Evolutionary conservation across 2,888 invertebrate species (phyloP).

Genomic region (Desoria tigrina): DNA sequence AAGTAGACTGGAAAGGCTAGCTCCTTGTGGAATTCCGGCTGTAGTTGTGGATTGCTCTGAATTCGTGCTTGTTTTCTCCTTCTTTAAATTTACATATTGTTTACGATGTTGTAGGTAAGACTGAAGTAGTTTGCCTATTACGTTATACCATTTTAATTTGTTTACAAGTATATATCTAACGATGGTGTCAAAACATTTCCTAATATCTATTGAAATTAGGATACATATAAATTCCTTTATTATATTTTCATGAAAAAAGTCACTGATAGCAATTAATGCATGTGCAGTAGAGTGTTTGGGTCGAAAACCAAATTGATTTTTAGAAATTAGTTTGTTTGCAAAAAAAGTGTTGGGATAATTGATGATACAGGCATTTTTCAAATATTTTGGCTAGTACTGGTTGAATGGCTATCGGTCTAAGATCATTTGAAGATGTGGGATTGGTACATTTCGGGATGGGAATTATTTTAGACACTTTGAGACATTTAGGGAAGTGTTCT

Average conservation of each 20-base stretch:
- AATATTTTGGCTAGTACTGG: conserved; percentile 22
- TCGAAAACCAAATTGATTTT: conserved; percentile 26
- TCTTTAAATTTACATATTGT: background rate
- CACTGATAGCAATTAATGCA: background rate
- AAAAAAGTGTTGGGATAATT: background rate
- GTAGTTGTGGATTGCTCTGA: background rate
- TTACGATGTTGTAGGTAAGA: background rate
- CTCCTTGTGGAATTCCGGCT: background rate
- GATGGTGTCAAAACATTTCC: background rate
- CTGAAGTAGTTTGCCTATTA: background rate
- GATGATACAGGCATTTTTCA: conserved; percentile 16
- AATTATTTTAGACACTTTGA: conserved; percentile 23
- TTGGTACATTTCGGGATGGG: conserved; percentile 12
- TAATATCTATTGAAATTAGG: background rate
- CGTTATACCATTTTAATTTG: background rate
- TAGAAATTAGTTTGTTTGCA: conserved; percentile 5
- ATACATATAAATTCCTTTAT: background rate
- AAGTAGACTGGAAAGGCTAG: too few species aligned
- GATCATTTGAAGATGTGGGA: conserved; percentile 5
- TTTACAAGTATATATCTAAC: background rate
- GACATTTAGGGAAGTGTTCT: conserved; percentile 4
- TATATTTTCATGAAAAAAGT: background rate
- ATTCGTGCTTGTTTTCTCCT: background rate
- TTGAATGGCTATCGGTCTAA: conserved; percentile 19
- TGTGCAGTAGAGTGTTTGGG: conserved; percentile 2